These are phyloP conservation scores for Oncorhynchus nerka DNA, from an alignment of 2,113 vertebrate species.

Conservation along the genomic window DNA sequence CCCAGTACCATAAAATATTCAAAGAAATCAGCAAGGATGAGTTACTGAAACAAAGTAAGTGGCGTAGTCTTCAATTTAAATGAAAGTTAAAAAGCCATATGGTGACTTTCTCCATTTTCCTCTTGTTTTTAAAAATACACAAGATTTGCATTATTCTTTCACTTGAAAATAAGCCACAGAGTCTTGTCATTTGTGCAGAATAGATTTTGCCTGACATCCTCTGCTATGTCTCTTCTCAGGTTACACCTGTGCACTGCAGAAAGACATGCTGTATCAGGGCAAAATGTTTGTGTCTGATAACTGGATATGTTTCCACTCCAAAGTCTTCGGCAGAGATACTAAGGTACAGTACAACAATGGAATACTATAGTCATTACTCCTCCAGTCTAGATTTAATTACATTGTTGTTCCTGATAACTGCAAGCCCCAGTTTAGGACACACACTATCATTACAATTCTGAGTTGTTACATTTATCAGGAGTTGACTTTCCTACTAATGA, in stretches of 20 bases:
- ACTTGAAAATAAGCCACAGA: not conserved
- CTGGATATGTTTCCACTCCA: conserved; percentile 98
- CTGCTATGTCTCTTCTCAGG: conserved; percentile 67
- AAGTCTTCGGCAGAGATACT: conserved; percentile 94
- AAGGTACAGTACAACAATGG: conserved; percentile 74
- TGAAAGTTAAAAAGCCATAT: too few relatives aligned
- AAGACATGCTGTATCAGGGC: conserved; percentile 94
- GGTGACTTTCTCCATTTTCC: not conserved
- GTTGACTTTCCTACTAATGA: too few relatives aligned
- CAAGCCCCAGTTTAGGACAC: too few relatives aligned
- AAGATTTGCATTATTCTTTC: not conserved
- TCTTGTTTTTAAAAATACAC: not conserved
- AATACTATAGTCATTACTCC: too few relatives aligned
- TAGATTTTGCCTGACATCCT: not conserved
- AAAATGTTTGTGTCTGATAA: conserved; percentile 92
- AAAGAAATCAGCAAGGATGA: conserved; percentile 86
- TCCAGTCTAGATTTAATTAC: not conserved
- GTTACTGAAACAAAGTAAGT: conserved; percentile 88
- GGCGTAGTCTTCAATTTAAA: not conserved
- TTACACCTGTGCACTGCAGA: conserved; percentile 95
- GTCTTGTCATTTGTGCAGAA: not conserved
- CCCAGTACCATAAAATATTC: conserved; percentile 94
- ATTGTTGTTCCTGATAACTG: not conserved
- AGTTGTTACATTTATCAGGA: too few relatives aligned
- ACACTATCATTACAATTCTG: too few relatives aligned